These are phyloP conservation scores for Fabriciana adippe DNA, from an alignment of 2,888 invertebrate species.

Conservation along the genomic window DNA sequence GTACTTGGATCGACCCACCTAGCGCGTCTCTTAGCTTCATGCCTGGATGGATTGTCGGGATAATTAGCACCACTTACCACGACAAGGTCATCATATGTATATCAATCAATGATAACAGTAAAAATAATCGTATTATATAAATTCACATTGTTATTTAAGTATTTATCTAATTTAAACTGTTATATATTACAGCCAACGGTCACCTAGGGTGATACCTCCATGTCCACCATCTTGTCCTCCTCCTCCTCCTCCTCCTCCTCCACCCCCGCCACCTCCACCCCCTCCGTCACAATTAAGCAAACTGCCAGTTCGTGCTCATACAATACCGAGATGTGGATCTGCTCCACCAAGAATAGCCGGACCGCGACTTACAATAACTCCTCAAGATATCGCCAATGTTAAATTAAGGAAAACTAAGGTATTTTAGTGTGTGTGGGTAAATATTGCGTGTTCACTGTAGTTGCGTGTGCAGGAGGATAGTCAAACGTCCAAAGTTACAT, in stretches of 20 bases:
- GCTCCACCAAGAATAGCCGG: constrained; percentile 65
- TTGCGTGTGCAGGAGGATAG: no score
- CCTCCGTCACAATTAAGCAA: constrained; percentile 60
- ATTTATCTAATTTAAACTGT: not conserved
- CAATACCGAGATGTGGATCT: constrained; percentile 68
- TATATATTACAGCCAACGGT: constrained; percentile 29
- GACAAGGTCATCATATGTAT: no score
- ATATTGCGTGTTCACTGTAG: no score
- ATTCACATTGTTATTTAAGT: not conserved
- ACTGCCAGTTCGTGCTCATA: constrained; percentile 57
- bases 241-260: constrained; percentile 56
- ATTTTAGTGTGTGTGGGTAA: constrained; percentile 11
- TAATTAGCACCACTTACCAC: no score
- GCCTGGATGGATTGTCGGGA: no score
- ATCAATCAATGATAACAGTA: no score
- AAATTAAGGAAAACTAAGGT: constrained; percentile 74
- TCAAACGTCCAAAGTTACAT: no score
- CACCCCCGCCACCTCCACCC: constrained; percentile 58
- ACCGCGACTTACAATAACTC: constrained; percentile 70
- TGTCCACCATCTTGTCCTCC: constrained; percentile 56
- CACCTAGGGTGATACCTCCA: constrained; percentile 38
- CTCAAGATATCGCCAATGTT: constrained; percentile 75
- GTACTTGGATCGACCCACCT: no score
- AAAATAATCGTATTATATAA: no score
- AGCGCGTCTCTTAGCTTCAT: no score